phyloP scores from a whole-genome alignment of 2,113 vertebrate species.

The Fregetta grallaria region DNA sequence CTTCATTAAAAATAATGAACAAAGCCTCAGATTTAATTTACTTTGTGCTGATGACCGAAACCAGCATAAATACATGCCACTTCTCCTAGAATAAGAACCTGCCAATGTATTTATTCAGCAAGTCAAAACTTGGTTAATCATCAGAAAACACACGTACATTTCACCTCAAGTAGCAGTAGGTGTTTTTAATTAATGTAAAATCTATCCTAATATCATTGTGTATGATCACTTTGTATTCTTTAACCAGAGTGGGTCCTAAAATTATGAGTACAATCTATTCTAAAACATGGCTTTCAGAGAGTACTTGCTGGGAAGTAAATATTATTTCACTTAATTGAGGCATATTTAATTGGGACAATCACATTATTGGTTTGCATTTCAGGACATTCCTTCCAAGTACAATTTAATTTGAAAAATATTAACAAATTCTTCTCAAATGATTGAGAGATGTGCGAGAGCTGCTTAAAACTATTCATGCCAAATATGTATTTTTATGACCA shows the following conservation, averaged over 20 bases:
- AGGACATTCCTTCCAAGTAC: background rate
- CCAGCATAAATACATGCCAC: background rate
- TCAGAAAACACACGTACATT: background rate
- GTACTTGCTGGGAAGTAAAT: background rate
- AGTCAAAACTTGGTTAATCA: background rate
- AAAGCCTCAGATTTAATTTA: background rate
- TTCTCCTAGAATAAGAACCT: background rate
- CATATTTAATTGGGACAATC: background rate
- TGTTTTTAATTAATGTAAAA: background rate
- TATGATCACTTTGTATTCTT: background rate
- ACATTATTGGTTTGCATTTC: background rate
- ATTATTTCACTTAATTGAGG: background rate
- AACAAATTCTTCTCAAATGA: background rate
- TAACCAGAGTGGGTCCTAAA: background rate
- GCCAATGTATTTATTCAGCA: background rate
- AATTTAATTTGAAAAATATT: background rate
- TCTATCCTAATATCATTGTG: accelerated
- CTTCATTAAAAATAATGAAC: background rate
- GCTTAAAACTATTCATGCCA: background rate
- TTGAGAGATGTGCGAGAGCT: background rate
- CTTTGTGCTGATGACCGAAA: background rate
- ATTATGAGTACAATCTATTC: too few species aligned
- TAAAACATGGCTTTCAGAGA: background rate
- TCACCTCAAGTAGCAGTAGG: background rate
- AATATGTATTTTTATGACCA: background rate